phyloP scores from a whole-genome alignment of 2,888 invertebrate species.

The Elysia crispata region DNA sequence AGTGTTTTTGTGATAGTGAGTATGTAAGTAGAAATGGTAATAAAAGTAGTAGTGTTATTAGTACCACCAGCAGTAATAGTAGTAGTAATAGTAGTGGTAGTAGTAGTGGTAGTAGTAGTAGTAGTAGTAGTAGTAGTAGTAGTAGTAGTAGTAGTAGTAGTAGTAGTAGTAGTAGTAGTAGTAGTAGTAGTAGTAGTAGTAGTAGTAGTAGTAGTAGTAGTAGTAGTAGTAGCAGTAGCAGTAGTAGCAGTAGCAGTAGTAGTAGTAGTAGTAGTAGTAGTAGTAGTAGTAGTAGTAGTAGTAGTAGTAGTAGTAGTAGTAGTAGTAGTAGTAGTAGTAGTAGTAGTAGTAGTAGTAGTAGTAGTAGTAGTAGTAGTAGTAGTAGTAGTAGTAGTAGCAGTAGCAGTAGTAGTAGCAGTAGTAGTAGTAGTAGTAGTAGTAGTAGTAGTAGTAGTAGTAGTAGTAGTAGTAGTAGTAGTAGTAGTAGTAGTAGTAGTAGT shows the following conservation, averaged over 20 bases:
- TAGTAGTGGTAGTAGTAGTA: no score
- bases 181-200: no score
- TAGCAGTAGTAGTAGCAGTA: neutral
- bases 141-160: no score
- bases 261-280: constrained; percentile 6
- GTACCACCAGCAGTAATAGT: neutral
- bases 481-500: constrained; percentile 9
- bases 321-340: constrained; percentile 27
- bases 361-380: constrained; percentile 22
- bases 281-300: neutral
- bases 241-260: neutral
- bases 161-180: no score
- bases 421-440: neutral
- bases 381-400: constrained; percentile 3
- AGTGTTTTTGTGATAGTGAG: neutral
- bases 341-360: constrained; percentile 29
- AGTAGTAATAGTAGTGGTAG: neutral
- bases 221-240: neutral
- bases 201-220: no score
- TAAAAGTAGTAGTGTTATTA: neutral
- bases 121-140: no score
- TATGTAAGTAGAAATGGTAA: neutral
- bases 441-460: constrained; percentile 9
- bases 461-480: constrained; percentile 9
- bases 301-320: neutral